A percentile compares a stretch with the other conserved stretches of the same genome.
phyloP scores from a whole-genome alignment of 2,888 invertebrate genomes.

The Netelia virgata region DNA sequence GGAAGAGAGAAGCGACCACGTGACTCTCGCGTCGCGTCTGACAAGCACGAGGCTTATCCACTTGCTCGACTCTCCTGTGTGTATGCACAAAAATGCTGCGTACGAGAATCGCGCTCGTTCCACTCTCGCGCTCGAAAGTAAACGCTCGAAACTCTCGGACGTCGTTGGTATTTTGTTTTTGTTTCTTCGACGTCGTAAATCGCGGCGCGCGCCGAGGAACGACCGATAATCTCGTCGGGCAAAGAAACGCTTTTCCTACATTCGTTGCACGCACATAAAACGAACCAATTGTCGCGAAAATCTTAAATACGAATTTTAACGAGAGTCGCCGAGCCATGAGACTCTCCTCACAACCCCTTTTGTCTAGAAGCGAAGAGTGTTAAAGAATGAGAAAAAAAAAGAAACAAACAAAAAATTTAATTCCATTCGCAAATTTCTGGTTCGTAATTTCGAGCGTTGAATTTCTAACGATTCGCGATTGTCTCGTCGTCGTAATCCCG shows the following conservation, averaged over 20 bases:
- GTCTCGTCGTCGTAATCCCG: neutral
- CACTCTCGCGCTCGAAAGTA: constrained; percentile 66
- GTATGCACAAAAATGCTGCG: neutral
- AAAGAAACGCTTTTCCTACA: constrained; percentile 22
- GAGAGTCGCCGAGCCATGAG: constrained; percentile 9
- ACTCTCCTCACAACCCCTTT: neutral
- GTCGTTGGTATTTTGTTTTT: neutral
- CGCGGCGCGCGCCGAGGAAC: neutral
- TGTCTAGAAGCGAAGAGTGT: neutral
- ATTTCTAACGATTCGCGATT: neutral
- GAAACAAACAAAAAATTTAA: neutral
- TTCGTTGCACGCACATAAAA: neutral
- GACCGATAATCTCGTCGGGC: constrained; percentile 34
- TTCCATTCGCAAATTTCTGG: constrained; percentile 9
- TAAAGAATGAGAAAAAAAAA: constrained; percentile 12
- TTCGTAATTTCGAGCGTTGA: neutral
- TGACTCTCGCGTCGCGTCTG: constrained; percentile 51
- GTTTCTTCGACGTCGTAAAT: constrained; percentile 38
- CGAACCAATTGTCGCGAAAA: constrained; percentile 23
- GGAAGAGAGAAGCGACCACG: constrained; percentile 33
- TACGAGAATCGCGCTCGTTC: constrained; percentile 22
- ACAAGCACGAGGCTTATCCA: constrained; percentile 41
- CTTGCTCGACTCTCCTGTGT: constrained; percentile 1
- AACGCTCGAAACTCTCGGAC: constrained; percentile 8
- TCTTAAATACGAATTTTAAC: constrained; percentile 12